These are phyloP conservation scores for Ochropacha duplaris DNA, from an alignment of 2,888 invertebrate species.

Conservation along the genomic window DNA sequence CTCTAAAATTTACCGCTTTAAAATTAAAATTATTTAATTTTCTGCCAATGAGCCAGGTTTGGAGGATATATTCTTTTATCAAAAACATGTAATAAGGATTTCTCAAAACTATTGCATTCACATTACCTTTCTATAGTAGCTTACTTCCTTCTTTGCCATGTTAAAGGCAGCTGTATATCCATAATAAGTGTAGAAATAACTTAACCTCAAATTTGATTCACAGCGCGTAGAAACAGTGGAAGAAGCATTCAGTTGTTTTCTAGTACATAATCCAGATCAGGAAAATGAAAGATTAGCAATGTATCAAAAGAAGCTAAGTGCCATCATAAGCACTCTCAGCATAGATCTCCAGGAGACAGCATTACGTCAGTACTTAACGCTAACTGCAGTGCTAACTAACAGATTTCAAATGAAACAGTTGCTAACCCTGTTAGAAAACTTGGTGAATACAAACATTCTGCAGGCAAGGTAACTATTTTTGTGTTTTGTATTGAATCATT, in stretches of 20 bases:
- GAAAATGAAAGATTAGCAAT: constrained; percentile 86
- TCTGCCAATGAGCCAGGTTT: no score
- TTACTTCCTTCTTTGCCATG: no score
- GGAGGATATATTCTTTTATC: no score
- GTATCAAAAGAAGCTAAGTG: constrained; percentile 87
- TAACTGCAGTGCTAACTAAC: constrained; percentile 89
- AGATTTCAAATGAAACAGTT: constrained; percentile 89
- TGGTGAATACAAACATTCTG: constrained; percentile 88
- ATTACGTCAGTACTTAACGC: constrained; percentile 88
- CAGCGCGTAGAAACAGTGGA: constrained; percentile 93
- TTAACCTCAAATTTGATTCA: constrained; percentile 29
- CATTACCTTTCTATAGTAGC: no score
- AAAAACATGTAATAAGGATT: no score
- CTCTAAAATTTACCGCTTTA: background rate
- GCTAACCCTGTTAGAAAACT: constrained; percentile 88
- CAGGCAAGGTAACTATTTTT: constrained; percentile 85
- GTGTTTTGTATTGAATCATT: no score
- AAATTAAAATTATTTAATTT: no score
- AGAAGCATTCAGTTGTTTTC: constrained; percentile 94
- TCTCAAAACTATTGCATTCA: no score
- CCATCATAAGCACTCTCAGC: constrained; percentile 85
- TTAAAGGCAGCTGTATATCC: no score
- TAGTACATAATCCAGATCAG: constrained; percentile 89
- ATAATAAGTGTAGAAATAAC: no score
- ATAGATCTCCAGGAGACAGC: constrained; percentile 90